Conservation (phyloP, 2,113 vertebrate genomes). For the Candoia aspera region DNA sequence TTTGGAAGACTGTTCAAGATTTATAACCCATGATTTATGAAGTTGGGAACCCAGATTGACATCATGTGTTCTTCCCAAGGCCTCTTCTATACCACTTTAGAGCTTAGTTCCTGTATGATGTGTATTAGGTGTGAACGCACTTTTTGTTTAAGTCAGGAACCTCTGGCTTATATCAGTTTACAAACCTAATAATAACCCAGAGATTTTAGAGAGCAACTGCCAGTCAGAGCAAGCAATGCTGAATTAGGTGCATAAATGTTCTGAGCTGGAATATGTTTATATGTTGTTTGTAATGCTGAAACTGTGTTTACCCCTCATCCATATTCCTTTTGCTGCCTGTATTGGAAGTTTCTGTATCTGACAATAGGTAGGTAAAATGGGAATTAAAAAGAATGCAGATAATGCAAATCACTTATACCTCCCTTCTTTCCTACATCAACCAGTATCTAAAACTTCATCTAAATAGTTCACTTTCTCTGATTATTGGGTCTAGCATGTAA, state of each 20-base stretch:
- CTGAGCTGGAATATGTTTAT: neutral
- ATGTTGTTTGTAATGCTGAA: neutral
- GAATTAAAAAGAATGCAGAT: neutral
- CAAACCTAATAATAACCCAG: neutral
- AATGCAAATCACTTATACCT: neutral
- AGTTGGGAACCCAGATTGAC: neutral
- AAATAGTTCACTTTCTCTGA: neutral
- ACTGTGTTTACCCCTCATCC: neutral
- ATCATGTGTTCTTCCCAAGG: neutral
- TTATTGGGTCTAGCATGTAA: neutral
- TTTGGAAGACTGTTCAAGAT: neutral
- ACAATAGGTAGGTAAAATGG: neutral
- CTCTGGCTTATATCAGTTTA: neutral
- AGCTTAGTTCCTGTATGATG: neutral
- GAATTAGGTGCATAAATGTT: neutral
- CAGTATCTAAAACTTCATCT: neutral
- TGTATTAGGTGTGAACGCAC: neutral
- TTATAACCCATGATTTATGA: neutral
- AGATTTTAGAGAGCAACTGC: neutral
- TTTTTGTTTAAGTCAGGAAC: neutral
- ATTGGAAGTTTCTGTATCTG: neutral
- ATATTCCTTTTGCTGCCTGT: neutral
- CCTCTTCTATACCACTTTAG: neutral
- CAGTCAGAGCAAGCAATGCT: neutral
- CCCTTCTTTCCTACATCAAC: neutral